Conservation (phyloP, 1,140 invertebrate species). For the Lordiphosa mommai region DNA sequence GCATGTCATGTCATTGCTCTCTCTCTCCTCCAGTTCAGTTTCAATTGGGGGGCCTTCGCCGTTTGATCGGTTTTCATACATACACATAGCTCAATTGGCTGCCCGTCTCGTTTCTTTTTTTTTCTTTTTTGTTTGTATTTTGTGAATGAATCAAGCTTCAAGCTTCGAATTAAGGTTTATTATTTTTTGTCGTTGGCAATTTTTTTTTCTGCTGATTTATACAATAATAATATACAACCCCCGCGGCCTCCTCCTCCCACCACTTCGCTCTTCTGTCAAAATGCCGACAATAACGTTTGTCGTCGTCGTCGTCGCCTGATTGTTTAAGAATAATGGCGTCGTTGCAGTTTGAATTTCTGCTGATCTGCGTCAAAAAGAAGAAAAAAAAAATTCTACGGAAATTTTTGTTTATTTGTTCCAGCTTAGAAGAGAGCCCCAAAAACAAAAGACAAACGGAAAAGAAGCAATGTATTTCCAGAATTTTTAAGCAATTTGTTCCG, state of each 20-base stretch:
- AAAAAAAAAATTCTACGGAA: constrained; percentile 52
- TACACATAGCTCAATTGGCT: constrained; percentile 58
- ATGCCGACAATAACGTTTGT: constrained; percentile 25
- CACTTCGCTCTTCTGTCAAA: constrained; percentile 26
- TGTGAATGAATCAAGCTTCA: constrained; percentile 70
- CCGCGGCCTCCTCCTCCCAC: background rate
- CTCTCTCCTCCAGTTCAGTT: constrained; percentile 33
- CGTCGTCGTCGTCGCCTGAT: constrained; percentile 18
- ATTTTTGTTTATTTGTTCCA: constrained; percentile 45
- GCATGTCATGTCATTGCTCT: constrained; percentile 60
- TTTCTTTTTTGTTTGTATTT: constrained; percentile 17
- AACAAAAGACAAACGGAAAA: constrained; percentile 20
- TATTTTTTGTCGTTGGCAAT: constrained; percentile 46
- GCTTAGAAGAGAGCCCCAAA: constrained; percentile 13
- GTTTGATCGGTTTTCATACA: constrained; percentile 61
- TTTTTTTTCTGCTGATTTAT: constrained; percentile 69
- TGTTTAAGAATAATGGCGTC: constrained; percentile 73
- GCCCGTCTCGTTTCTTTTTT: background rate
- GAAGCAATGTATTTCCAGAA: constrained; percentile 46
- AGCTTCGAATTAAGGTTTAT: constrained; percentile 76
- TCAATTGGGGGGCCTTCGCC: constrained; percentile 34
- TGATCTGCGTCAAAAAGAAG: constrained; percentile 50
- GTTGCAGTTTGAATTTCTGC: constrained; percentile 72
- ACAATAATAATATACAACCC: constrained; percentile 52
- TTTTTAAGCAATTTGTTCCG: constrained; percentile 68